Percentiles rank a stretch among this genome's conserved stretches.
These are phyloP conservation scores for Struthidea cinerea DNA, from an alignment of 2,113 vertebrate species.

Conservation along the genomic window DNA sequence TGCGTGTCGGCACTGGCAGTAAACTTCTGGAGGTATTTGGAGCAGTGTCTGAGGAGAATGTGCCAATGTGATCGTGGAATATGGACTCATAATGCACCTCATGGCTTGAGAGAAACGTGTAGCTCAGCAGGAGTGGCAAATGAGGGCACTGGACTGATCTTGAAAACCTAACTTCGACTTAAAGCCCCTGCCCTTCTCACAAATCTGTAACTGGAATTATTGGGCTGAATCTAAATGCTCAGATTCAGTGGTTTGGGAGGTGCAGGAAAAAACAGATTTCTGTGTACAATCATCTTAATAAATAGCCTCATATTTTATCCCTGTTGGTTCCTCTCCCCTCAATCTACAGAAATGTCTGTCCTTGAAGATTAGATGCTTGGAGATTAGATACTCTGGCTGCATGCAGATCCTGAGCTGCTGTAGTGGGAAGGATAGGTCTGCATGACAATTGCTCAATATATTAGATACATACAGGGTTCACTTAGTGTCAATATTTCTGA, in stretches of 20 bases:
- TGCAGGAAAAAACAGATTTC: not conserved
- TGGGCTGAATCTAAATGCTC: not conserved
- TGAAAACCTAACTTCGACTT: not conserved
- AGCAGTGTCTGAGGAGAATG: not conserved
- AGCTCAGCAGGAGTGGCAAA: not conserved
- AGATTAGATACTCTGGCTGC: not conserved
- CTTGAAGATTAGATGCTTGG: not conserved
- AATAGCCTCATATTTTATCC: not conserved
- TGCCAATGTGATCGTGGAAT: accelerated
- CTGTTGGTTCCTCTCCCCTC: not conserved
- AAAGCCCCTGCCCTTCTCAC: not conserved
- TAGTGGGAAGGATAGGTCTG: not conserved
- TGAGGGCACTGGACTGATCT: not conserved
- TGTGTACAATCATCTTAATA: not conserved
- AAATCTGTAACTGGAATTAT: not conserved
- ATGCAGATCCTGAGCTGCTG: not conserved
- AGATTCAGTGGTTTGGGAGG: not conserved
- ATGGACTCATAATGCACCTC: not conserved
- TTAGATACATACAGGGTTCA: not conserved
- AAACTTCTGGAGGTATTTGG: not conserved
- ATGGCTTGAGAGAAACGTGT: not conserved
- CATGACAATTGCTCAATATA: not conserved
- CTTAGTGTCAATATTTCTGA: not conserved
- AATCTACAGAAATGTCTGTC: not conserved
- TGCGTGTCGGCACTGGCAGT: accelerated